A percentile compares a stretch with the other conserved stretches of the same genome.
Conservation (phyloP, 2,113 vertebrate species). For the Apteryx owenii region DNA sequence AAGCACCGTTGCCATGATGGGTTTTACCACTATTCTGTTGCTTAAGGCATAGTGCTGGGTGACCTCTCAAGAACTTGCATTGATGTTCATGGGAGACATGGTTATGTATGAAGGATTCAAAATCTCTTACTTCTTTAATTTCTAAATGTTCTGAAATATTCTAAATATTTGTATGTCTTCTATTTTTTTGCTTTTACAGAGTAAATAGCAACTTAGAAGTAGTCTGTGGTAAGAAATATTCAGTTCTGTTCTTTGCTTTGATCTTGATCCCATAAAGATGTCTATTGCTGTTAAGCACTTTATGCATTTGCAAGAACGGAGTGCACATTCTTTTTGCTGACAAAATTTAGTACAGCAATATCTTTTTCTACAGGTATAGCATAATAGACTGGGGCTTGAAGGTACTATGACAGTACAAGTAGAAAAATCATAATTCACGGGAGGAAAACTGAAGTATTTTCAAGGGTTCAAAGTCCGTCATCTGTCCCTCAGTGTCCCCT, state of each 20-base stretch:
- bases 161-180: accelerated
- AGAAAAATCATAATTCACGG: neutral
- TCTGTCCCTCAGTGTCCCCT: neutral
- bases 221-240: neutral
- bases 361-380: neutral
- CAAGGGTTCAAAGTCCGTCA: neutral
- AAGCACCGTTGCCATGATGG: neutral
- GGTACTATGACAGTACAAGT: neutral
- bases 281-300: neutral
- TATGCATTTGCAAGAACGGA: neutral
- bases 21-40: neutral
- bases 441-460: neutral
- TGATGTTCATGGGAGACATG: neutral
- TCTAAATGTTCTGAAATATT: neutral
- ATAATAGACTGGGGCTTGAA: neutral
- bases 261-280: neutral
- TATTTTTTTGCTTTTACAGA: neutral
- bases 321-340: neutral
- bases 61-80: neutral
- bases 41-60: neutral
- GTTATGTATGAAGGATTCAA: neutral
- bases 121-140: neutral
- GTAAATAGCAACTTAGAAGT: neutral
- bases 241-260: neutral
- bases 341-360: neutral